phyloP scores from a whole-genome alignment of 2,113 vertebrate species.

The Callithrix jacchus region DNA sequence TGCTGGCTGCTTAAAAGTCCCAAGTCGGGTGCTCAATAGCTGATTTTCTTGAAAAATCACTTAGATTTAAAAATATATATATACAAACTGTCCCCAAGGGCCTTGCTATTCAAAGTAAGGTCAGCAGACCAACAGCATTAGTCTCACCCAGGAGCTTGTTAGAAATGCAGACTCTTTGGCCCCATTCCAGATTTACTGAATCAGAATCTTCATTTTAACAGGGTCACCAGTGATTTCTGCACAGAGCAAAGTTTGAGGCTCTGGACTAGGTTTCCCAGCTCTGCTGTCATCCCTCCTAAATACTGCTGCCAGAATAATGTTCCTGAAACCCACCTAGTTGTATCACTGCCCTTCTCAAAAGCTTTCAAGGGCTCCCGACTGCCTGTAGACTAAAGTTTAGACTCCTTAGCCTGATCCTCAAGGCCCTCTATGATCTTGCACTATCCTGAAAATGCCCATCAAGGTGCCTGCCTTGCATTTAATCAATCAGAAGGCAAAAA shows the following conservation, averaged over 20 bases:
- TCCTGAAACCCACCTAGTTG: background rate
- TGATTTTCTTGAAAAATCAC: background rate
- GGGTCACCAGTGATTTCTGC: background rate
- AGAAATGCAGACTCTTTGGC: background rate
- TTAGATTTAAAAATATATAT: background rate
- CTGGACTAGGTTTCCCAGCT: background rate
- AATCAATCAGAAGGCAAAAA: background rate
- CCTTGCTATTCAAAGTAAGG: background rate
- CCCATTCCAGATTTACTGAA: background rate
- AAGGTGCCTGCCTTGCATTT: too few relatives aligned
- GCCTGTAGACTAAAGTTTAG: background rate
- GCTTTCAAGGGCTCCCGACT: background rate
- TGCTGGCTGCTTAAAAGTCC: background rate
- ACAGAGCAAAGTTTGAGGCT: background rate
- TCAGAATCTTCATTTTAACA: background rate
- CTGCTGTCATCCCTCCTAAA: background rate
- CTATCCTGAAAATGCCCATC: background rate
- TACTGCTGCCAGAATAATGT: background rate
- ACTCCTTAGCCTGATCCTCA: background rate
- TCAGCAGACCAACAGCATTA: background rate
- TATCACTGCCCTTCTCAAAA: background rate
- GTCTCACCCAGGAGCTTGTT: background rate
- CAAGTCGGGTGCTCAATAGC: background rate
- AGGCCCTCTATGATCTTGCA: background rate
- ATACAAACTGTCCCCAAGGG: background rate